Percentiles rank a stretch among this genome's conserved stretches.
Conservation (phyloP, 2,113 vertebrate species). For the Malurus elegans region DNA sequence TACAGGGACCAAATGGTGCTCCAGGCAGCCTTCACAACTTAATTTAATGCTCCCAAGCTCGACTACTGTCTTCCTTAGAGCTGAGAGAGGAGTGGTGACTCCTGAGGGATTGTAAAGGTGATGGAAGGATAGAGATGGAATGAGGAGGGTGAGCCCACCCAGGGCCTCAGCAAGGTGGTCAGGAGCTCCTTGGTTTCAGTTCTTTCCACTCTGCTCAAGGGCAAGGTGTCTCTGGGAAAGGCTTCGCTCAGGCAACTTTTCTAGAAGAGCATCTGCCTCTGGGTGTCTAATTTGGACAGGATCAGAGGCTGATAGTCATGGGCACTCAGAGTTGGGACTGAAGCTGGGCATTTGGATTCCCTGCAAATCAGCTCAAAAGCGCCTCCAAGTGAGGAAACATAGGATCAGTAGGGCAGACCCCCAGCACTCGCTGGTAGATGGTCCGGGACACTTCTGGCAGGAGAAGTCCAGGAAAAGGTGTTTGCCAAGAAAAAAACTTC, state of each 20-base stretch:
- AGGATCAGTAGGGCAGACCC: neutral
- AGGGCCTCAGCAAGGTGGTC: fast-evolving
- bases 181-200: neutral
- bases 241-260: neutral
- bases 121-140: neutral
- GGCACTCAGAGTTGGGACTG: neutral
- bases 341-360: neutral
- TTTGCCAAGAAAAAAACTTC: neutral
- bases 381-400: neutral
- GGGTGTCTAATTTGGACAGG: neutral
- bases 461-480: neutral
- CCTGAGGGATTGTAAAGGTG: neutral
- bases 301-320: neutral
- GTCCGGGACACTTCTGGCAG: neutral
- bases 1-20: neutral
- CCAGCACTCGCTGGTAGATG: neutral
- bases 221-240: neutral
- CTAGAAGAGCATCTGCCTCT: neutral
- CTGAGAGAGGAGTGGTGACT: neutral
- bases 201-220: neutral
- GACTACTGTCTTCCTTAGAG: neutral
- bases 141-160: neutral
- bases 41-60: neutral
- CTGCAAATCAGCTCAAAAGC: neutral
- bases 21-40: neutral